Evolutionary conservation across 1,140 invertebrate species (phyloP), one percentile per base, ranked within the genome.

Genomic region (Bombus sylvicola): DNA sequence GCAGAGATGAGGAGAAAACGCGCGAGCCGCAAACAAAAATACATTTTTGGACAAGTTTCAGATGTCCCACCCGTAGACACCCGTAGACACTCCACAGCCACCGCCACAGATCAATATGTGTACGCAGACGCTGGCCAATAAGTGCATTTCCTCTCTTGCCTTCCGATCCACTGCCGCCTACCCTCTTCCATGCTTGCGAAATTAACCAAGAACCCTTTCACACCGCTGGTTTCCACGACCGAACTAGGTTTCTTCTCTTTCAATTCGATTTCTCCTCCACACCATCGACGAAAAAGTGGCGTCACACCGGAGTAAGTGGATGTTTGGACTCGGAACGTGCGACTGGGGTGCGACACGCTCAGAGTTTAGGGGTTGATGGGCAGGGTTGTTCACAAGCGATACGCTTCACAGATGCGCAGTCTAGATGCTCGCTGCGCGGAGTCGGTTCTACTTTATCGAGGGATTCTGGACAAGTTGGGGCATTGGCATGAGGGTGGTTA

Each of bases 31-130:
- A 89, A 86, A 73, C 80, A 94, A 81, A 91, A 92, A 88, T 93
- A 91, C 94, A 95, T 95, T 84, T 93, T 94, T 88, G 92, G 34
- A 91, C 90, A 91, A 92, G 68, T 85, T 90, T 69, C 76, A 87
- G 72, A 80, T 68, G 83, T 90, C 87, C 86, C 86, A 91, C 85
- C 90, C 88, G 75, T 86, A 86, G 39, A 68, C 82, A 83, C 85
- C 64, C 82, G 81, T 75, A 88, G 41, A 75, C 25, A 76, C 74
- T 62, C 85, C 31, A 90, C 68, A 69, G 74, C 83, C 62, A 87
- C 87, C 80, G 75, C 31, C 62, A 66, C 73, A 82, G 86, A 92
- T 92, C 92, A 91, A 89, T 88, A 92, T 90, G 83, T 87, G 83
- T 71, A 87, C 83, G 87, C 87, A 90, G 83, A 86, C 87, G 85